Percentiles rank a stretch among this genome's conserved stretches.
phyloP scores from a whole-genome alignment of 2,888 invertebrate genomes.

The Agrochola circellaris region DNA sequence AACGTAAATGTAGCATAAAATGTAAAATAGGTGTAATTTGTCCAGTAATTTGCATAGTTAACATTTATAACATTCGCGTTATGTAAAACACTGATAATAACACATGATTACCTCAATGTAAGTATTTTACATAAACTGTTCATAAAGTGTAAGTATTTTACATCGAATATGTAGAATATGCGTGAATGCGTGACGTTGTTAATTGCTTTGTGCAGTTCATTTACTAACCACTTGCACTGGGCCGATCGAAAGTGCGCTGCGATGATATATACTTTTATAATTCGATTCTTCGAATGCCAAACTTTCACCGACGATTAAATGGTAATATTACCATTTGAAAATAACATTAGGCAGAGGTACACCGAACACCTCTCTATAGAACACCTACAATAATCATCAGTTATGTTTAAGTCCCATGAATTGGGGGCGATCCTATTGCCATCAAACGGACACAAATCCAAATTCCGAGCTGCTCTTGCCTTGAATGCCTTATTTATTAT shows the following conservation, averaged over 20 bases:
- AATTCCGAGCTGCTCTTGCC: background rate
- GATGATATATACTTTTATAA: too few species aligned
- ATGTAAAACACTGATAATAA: constrained; percentile 20
- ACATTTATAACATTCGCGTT: constrained; percentile 3
- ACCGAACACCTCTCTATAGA: too few species aligned
- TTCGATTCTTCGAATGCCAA: constrained; percentile 8
- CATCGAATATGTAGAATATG: background rate
- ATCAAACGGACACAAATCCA: background rate
- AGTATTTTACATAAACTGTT: constrained; percentile 11
- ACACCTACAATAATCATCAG: background rate
- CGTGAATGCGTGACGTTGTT: constrained; percentile 2
- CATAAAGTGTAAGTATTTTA: constrained; percentile 7
- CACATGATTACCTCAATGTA: constrained; percentile 19
- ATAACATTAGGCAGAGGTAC: background rate
- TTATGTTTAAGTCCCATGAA: background rate
- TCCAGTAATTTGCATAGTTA: constrained; percentile 4
- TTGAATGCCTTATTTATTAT: constrained; percentile 2
- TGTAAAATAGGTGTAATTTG: background rate
- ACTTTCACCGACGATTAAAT: constrained; percentile 32
- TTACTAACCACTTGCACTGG: constrained; percentile 1
- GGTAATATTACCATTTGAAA: background rate
- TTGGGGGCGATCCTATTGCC: background rate
- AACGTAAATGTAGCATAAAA: too few species aligned
- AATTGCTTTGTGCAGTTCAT: constrained; percentile 2
- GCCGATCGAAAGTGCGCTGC: constrained; percentile 19